Conservation (phyloP, 2,797 vertebrate species). For the Periparus ater region DNA sequence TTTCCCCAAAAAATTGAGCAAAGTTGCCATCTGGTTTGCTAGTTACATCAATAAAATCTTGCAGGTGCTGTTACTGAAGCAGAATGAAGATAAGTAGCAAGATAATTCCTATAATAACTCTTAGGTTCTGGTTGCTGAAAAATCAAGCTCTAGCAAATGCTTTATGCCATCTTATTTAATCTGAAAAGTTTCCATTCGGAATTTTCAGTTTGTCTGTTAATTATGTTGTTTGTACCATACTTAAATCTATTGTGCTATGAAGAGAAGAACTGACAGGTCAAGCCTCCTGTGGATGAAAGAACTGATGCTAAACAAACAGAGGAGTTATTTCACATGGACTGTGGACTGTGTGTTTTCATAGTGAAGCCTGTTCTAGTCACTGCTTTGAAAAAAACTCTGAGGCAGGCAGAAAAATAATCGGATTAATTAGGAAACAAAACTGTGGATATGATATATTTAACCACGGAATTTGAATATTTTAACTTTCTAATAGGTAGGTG, state of each 20-base stretch:
- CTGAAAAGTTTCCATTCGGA: neutral
- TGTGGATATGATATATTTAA: neutral
- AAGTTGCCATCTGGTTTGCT: constrained; percentile 36
- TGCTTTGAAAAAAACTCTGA: neutral
- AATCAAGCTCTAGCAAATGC: neutral
- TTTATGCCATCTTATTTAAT: neutral
- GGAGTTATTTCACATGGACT: neutral
- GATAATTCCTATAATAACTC: constrained; percentile 1
- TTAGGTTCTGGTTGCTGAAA: neutral
- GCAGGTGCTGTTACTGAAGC: constrained; percentile 29
- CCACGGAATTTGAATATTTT: constrained; percentile 10
- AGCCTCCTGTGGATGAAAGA: neutral
- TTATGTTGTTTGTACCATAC: neutral
- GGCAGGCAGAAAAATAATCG: neutral
- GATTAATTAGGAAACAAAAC: neutral
- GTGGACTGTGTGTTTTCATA: neutral
- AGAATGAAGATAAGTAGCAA: constrained; percentile 17
- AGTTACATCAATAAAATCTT: constrained; percentile 38
- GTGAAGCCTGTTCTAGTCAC: neutral
- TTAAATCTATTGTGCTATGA: neutral
- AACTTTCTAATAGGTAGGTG: neutral
- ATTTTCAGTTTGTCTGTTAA: constrained; percentile 3
- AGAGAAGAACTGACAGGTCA: neutral
- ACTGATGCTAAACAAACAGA: neutral
- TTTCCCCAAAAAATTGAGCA: neutral